Evolutionary conservation across 2,888 invertebrate species (phyloP).

Genomic region (Trilocha varians): DNA sequence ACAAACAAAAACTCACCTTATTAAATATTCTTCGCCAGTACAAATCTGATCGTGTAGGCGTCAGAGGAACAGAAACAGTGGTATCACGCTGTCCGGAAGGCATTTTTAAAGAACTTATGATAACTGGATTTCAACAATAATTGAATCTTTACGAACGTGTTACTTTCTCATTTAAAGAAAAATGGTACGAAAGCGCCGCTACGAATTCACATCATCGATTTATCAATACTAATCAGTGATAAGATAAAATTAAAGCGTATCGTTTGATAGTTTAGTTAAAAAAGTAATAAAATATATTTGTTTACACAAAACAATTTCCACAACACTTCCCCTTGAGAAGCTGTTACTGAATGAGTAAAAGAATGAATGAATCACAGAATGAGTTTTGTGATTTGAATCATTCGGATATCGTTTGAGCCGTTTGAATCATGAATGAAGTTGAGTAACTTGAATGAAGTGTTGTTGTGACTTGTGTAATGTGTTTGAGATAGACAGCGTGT

Average conservation of each 20-base stretch:
- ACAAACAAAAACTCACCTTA: too few relatives aligned
- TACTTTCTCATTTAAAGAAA: slow-evolving; percentile 29
- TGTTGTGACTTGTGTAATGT: too few relatives aligned
- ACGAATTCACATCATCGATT: slow-evolving; percentile 37
- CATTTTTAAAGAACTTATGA: slow-evolving; percentile 50
- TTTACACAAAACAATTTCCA: slow-evolving; percentile 17
- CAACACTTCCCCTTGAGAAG: too few relatives aligned
- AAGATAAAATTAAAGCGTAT: slow-evolving; percentile 34
- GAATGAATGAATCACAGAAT: too few relatives aligned
- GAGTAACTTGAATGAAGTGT: too few relatives aligned
- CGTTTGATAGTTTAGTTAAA: slow-evolving; percentile 18
- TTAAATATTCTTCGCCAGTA: slow-evolving; percentile 69
- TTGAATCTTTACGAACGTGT: slow-evolving; percentile 7
- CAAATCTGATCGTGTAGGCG: slow-evolving; percentile 56
- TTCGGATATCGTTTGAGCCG: slow-evolving; percentile 1
- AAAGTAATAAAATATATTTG: slow-evolving; percentile 21
- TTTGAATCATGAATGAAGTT: too few relatives aligned
- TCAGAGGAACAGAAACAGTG: slow-evolving; percentile 54
- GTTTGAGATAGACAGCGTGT: too few relatives aligned
- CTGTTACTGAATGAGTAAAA: too few relatives aligned
- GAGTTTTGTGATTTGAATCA: too few relatives aligned
- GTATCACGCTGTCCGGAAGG: slow-evolving; percentile 48
- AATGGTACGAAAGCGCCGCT: slow-evolving; percentile 16
- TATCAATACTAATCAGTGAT: slow-evolving; percentile 28
- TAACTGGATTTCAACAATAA: slow-evolving; percentile 13